A percentile compares a stretch with the other conserved stretches of the same genome.
These are phyloP conservation scores for Diprion similis DNA, from an alignment of 1,140 invertebrate species.

Conservation along the genomic window DNA sequence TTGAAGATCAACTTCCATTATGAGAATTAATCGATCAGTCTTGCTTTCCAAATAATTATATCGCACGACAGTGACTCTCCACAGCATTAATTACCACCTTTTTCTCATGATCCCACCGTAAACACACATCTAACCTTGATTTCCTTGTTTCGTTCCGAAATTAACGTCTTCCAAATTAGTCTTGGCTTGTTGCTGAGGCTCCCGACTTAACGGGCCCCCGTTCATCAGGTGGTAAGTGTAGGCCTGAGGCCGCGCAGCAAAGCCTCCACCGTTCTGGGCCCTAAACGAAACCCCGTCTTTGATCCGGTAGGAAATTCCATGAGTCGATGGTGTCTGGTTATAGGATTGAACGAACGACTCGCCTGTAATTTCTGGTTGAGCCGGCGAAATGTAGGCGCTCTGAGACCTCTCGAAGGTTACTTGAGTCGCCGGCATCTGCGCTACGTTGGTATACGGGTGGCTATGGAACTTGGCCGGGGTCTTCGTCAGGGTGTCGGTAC, in stretches of 20 bases:
- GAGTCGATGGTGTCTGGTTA: conserved; percentile 18
- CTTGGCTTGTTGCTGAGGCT: conserved; percentile 30
- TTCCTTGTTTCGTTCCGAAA: conserved; percentile 40
- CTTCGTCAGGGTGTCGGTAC: background rate
- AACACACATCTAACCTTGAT: conserved; percentile 24
- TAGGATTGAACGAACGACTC: conserved; percentile 8
- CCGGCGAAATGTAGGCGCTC: conserved; percentile 39
- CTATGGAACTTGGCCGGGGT: conserved; percentile 30
- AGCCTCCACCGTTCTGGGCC: conserved; percentile 40
- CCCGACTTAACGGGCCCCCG: conserved; percentile 1
- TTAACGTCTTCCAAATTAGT: conserved; percentile 41
- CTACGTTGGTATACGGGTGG: conserved; percentile 22
- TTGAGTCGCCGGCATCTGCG: conserved; percentile 37
- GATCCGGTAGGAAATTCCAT: conserved; percentile 32
- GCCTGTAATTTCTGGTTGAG: conserved; percentile 36
- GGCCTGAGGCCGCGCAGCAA: conserved; percentile 37
- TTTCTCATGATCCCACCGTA: conserved; percentile 3
- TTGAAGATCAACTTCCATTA: background rate
- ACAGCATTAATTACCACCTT: conserved; percentile 15
- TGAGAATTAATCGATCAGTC: background rate
- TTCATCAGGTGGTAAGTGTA: conserved; percentile 39
- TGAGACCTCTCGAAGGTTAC: conserved; percentile 42
- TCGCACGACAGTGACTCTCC: background rate
- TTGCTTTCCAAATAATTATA: background rate
- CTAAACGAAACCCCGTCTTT: conserved; percentile 25